Percentiles rank a stretch among this genome's conserved stretches.
These are phyloP conservation scores for Aegithalos caudatus DNA, from an alignment of 2,113 vertebrate genomes.

Conservation along the genomic window DNA sequence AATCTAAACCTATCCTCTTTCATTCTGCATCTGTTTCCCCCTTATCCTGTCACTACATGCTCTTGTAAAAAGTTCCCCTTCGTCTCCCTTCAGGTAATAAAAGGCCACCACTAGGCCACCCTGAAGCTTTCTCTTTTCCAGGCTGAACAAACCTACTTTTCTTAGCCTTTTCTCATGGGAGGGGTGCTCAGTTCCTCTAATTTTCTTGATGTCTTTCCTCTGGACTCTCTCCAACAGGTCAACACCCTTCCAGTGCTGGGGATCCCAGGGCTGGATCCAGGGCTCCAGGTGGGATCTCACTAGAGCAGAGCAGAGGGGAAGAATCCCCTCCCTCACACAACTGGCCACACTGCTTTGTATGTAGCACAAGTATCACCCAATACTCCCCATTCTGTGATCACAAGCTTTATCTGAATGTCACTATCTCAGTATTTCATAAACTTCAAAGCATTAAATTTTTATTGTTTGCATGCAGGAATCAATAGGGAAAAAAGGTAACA, in stretches of 20 bases:
- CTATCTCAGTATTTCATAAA: not conserved
- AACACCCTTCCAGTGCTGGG: not conserved
- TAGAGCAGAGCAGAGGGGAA: not conserved
- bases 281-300: not conserved
- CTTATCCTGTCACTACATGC: rapidly evolving
- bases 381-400: not conserved
- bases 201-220: not conserved
- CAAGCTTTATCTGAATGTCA: not conserved
- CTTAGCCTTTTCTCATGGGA: not conserved
- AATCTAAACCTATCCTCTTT: not conserved
- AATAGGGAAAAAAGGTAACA: rapidly evolving
- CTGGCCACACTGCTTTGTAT: not conserved
- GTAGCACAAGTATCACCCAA: not conserved
- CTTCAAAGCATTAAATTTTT: not conserved
- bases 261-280: not conserved
- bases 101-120: not conserved
- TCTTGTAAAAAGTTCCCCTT: not conserved
- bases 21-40: not conserved
- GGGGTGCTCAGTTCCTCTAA: no score
- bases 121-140: not conserved
- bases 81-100: not conserved
- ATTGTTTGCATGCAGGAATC: not conserved
- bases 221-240: not conserved
- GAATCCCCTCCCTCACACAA: not conserved
- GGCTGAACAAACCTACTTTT: not conserved